These are phyloP conservation scores for Steatornis caripensis DNA, from an alignment of 2,113 vertebrate species.

Conservation along the genomic window DNA sequence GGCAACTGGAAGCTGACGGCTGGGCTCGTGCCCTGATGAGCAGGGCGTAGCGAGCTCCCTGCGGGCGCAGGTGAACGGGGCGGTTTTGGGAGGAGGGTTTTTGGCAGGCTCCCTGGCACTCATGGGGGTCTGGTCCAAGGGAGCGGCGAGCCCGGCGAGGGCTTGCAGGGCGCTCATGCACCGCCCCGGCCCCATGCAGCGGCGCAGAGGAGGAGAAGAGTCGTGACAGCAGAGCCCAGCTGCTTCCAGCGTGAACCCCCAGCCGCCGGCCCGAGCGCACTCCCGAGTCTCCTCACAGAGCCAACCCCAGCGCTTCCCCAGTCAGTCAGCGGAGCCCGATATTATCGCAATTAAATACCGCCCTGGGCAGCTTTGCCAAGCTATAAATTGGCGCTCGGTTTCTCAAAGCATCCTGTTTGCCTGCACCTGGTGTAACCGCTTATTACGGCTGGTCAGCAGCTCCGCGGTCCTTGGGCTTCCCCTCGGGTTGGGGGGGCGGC, in stretches of 20 bases:
- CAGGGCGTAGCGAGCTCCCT: not conserved
- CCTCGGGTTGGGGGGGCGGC: no score
- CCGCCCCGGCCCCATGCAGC: not conserved
- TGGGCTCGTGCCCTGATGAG: not conserved
- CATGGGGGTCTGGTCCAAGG: not conserved
- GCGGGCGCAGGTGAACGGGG: rapidly evolving
- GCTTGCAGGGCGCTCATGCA: rapidly evolving
- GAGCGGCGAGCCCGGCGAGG: not conserved
- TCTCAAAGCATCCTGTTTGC: not conserved
- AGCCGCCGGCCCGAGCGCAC: not conserved
- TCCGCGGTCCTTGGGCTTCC: no score
- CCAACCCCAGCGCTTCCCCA: no score
- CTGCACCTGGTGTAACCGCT: not conserved
- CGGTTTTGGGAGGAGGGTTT: not conserved
- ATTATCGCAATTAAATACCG: not conserved
- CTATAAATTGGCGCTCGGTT: rapidly evolving
- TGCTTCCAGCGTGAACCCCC: not conserved
- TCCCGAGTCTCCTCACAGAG: not conserved
- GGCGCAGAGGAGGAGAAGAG: not conserved
- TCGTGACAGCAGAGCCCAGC: not conserved
- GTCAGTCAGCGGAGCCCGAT: not conserved
- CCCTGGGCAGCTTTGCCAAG: not conserved
- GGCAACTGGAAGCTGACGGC: not conserved
- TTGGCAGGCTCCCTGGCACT: not conserved
- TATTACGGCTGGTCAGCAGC: not conserved